Conservation (phyloP, 2,797 vertebrate species). For the Tenualosa thibaudeaui region DNA sequence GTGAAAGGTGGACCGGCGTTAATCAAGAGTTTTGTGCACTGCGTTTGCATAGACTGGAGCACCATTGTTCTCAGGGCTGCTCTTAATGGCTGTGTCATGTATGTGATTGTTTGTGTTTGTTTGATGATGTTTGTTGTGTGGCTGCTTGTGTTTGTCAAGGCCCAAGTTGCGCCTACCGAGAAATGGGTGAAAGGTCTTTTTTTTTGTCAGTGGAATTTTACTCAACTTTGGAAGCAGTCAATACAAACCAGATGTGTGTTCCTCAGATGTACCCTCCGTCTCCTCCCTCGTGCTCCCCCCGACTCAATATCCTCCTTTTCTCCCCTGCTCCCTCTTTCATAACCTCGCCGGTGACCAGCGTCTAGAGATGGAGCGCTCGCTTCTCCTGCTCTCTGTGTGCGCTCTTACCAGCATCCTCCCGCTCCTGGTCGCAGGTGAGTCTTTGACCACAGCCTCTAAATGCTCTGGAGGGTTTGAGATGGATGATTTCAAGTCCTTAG, state of each 20-base stretch:
- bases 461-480: not conserved
- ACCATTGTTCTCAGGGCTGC: not conserved
- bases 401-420: slow-evolving; percentile 62
- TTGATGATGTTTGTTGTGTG: slow-evolving; percentile 49
- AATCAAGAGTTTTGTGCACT: slow-evolving; percentile 3
- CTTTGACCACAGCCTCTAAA: not conserved
- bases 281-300: slow-evolving; percentile 29
- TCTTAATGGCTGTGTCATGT: slow-evolving; percentile 27
- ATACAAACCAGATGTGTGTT: slow-evolving; percentile 76
- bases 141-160: slow-evolving; percentile 38
- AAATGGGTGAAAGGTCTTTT: slow-evolving; percentile 80
- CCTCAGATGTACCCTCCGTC: slow-evolving; percentile 50
- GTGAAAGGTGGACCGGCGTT: not conserved
- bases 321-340: slow-evolving; percentile 59
- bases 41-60: slow-evolving; percentile 35
- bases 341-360: slow-evolving; percentile 58
- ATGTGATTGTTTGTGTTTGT: slow-evolving; percentile 24
- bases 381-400: slow-evolving; percentile 71
- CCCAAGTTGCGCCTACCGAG: slow-evolving; percentile 56
- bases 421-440: slow-evolving; percentile 64
- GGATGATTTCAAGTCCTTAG: too few species aligned
- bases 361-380: slow-evolving; percentile 69
- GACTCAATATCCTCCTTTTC: slow-evolving; percentile 46
- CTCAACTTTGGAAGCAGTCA: slow-evolving; percentile 62
- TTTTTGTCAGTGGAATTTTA: slow-evolving; percentile 64